phyloP scores from a whole-genome alignment of 2,113 vertebrate species.

The Tragulus kanchil region DNA sequence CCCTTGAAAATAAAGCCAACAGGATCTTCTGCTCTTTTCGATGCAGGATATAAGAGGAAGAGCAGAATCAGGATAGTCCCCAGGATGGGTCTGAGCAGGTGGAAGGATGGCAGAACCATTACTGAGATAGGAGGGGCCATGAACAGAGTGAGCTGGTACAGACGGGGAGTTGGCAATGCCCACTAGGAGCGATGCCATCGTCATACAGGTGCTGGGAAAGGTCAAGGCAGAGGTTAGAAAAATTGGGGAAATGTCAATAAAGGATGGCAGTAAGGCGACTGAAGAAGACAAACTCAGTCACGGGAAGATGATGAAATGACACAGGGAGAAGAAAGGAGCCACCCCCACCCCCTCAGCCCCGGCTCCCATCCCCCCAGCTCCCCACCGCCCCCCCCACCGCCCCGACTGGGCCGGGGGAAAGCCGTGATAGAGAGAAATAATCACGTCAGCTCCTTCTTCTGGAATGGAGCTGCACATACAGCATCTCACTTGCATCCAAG shows the following conservation, averaged over 20 bases:
- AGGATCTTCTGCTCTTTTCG: not conserved
- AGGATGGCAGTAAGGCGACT: not conserved
- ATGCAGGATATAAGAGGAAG: not conserved
- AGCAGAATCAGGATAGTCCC: rapidly evolving
- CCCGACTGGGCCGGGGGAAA: not conserved
- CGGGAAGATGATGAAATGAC: rapidly evolving
- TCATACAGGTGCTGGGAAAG: not conserved
- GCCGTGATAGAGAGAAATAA: rapidly evolving
- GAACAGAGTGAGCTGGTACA: not conserved
- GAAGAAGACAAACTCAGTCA: not conserved
- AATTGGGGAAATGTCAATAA: not conserved
- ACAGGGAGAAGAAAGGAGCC: not conserved
- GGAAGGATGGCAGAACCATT: not conserved
- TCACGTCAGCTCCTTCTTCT: not conserved
- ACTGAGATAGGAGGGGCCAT: rapidly evolving
- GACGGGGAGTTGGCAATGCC: rapidly evolving
- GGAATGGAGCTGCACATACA: not conserved
- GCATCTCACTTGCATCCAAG: not conserved
- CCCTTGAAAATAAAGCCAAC: not conserved
- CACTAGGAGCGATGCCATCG: rapidly evolving
- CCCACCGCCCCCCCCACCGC: rapidly evolving
- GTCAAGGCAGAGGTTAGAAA: not conserved
- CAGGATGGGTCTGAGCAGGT: not conserved
- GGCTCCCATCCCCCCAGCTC: not conserved
- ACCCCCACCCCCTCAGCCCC: rapidly evolving